Evolutionary conservation across 2,113 vertebrate species (phyloP), one percentile per base, ranked within the genome.

Genomic region (Monarcha castaneiventris): DNA sequence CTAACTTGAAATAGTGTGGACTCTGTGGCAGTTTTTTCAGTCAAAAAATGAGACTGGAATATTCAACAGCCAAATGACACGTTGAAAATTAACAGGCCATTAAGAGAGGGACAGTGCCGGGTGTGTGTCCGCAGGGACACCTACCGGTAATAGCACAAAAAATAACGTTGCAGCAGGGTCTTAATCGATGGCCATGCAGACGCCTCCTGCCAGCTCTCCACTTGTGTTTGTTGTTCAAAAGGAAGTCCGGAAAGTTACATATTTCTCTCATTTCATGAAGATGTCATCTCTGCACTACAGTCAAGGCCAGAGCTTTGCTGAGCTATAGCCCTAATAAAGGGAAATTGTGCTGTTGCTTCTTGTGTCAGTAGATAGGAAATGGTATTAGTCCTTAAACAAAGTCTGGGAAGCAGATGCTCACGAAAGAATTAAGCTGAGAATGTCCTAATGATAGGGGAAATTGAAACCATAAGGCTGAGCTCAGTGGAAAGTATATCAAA

Each of bases 81-180:
- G 51, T 35, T 15, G 13, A 72, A 90, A 81, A 90, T 75, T 59
- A 92, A 41, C 35, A 77, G 80, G 85, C 25, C 11, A 29, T 68
- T 56, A 67, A 56, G 44, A 68, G 35, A 33, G 73, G 58, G 76
- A 35, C 62, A 61, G 32, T 59, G 68, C 85, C 44, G 37, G 68
- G 64, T 91, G 54, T 69, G 95, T 62, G 93, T 89, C 96, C 93
- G 95, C 88, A 97, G 97, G 97, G 97, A 98, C 97, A 98, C 93
- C 97, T 98, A 86, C 97, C 80, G 97, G 97, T 97, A 92, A 97
- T 49, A 81, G 64, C 64, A 71, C 76, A 83, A 58, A 75, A 80
- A 64, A 52, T 48, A 80, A 77, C 0, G 6, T 37, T 84, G 58
- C 46, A n/a, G 58, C 20, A n/a, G 27, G 49, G 20, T 74, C 55